These are phyloP conservation scores for Enteromius afrohamiltoni DNA, from an alignment of 2,797 vertebrate genomes.

Conservation along the genomic window DNA sequence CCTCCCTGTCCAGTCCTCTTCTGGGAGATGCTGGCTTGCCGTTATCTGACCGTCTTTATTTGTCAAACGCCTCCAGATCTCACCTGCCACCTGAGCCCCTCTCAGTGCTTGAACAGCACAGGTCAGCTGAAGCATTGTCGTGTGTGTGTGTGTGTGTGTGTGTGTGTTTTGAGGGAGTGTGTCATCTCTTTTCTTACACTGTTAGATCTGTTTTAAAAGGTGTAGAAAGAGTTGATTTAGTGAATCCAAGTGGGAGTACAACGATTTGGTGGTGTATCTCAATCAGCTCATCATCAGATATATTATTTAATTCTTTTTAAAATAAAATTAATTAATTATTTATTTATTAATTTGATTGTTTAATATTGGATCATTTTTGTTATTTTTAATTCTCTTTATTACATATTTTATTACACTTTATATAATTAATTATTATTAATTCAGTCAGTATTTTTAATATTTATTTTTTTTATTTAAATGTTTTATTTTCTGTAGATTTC, in stretches of 20 bases:
- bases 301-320: neutral
- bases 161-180: constrained; percentile 50
- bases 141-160: neutral
- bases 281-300: neutral
- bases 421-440: neutral
- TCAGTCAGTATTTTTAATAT: neutral
- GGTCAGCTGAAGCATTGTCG: constrained; percentile 15
- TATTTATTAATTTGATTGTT: no score
- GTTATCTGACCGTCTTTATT: constrained; percentile 75
- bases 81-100: constrained; percentile 70
- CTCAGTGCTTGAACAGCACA: constrained; percentile 59
- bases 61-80: constrained; percentile 66
- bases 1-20: constrained; percentile 61
- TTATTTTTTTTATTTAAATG: neutral
- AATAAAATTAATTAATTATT: neutral
- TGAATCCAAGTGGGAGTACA: neutral
- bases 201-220: neutral
- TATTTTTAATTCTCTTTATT: no score
- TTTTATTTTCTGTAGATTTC: neutral
- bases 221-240: neutral
- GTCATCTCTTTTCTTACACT: neutral
- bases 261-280: neutral
- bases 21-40: constrained; percentile 60
- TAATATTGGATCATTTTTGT: neutral
- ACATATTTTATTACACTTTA: no score